phyloP scores from a whole-genome alignment of 1,140 invertebrate species.

The Cydia fagiglandana region DNA sequence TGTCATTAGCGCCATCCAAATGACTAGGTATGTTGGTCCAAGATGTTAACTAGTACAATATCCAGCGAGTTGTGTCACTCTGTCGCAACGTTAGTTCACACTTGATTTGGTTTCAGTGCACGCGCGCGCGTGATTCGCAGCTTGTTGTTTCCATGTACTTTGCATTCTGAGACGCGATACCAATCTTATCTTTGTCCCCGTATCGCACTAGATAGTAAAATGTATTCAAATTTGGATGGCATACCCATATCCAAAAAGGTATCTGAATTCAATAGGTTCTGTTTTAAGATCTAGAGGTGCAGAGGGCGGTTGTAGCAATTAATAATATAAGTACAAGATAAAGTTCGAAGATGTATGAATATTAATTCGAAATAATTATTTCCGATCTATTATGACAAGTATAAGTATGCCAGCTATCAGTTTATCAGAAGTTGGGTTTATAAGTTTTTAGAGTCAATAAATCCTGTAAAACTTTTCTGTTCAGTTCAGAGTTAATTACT shows the following conservation, averaged over 20 bases:
- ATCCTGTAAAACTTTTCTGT: too few relatives aligned
- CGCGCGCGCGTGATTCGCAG: conserved; percentile 26
- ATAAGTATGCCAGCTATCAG: too few relatives aligned
- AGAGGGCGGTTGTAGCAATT: background rate
- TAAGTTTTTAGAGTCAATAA: too few relatives aligned
- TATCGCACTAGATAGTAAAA: conserved; percentile 15
- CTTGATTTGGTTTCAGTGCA: conserved; percentile 33
- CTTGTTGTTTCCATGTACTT: conserved; percentile 27
- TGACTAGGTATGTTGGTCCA: background rate
- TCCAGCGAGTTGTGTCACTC: conserved; percentile 14
- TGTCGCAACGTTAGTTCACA: conserved; percentile 32
- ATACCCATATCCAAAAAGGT: background rate
- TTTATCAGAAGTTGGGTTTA: too few relatives aligned
- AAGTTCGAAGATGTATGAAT: too few relatives aligned
- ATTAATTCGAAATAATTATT: too few relatives aligned
- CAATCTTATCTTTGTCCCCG: conserved; percentile 24
- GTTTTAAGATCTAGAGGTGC: background rate
- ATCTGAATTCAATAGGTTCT: background rate
- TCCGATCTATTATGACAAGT: too few relatives aligned
- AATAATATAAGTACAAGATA: too few relatives aligned
- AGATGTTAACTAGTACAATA: conserved; percentile 20
- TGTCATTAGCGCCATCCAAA: conserved; percentile 1
- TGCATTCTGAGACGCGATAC: conserved; percentile 22
- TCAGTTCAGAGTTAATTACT: background rate
- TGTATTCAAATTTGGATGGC: background rate